Base-by-base conservation (phyloP, 2,797 vertebrate genomes). In the Merluccius polli region DNA sequence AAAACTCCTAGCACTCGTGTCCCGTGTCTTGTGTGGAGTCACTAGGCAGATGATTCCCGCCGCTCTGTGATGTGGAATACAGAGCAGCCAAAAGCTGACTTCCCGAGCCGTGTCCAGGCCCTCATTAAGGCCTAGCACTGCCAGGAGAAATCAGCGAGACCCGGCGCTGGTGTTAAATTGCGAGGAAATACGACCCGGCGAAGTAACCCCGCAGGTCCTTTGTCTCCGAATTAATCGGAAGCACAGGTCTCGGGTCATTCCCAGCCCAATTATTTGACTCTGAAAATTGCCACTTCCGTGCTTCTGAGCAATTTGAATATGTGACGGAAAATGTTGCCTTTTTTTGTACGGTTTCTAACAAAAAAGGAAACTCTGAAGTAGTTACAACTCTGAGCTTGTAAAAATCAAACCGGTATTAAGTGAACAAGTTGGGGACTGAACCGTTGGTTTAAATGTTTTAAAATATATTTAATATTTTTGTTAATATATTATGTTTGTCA, bases 221-320 rank as follows among this genome's bases (percentile, higher is more conserved):
- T 59, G 52, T 59, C 52, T 59, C 21, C 0, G 52, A n/a, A 59
- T 59, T 24, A 24, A 21, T 8, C 8, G 52, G 21, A n/a, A 59
- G n/a, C 52, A 24, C 44, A 24, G 70, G 68, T 67, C 44, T 67
- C 1, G 52, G 35, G 48, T 72, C 52, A 77, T 78, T 76, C 71
- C 32, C 31, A 52, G 68, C 41, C 71, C 76, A 83, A 74, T 86
- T 78, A 87, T 77, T 71, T 70, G 81, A 75, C 72, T 77, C 68
- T 32, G 30, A 15, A 68, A 77, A 78, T 74, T 69, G 73, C 48
- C 29, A 72, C 35, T 52, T 38, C 18, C 35, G 15, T 33, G 21
- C 9, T 52, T 16, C 41, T n/a, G 35, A 18, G 65, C 41, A 12
- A 21, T 82, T 86, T 73, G 36, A 78, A 78, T 75, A 52, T 77